Evolutionary conservation across 2,888 invertebrate genomes (phyloP).

Genomic region (Lasioglossum pauxillum): DNA sequence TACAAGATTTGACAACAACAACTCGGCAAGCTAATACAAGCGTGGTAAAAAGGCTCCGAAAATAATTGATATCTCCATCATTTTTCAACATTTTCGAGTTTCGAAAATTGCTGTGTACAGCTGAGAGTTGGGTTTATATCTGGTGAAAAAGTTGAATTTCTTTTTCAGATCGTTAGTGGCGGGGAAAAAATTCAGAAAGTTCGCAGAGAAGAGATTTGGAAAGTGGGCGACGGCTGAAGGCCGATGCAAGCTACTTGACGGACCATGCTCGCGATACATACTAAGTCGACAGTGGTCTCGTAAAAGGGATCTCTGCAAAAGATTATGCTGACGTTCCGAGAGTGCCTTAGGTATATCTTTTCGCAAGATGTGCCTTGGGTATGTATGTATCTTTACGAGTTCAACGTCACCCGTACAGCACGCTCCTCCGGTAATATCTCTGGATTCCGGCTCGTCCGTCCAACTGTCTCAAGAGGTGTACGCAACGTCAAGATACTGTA

Average conservation of each 20-base stretch:
- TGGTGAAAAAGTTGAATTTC: not conserved
- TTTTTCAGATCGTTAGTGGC: not conserved
- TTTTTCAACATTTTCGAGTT: not conserved
- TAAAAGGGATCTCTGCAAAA: conserved; percentile 68
- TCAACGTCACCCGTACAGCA: conserved; percentile 51
- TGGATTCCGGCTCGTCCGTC: conserved; percentile 52
- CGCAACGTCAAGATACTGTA: conserved; percentile 44
- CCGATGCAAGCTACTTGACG: conserved; percentile 53
- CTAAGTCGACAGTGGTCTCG: conserved; percentile 67
- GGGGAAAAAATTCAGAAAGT: conserved; percentile 14
- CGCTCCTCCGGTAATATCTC: conserved; percentile 55
- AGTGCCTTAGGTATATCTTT: conserved; percentile 63
- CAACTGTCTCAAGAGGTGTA: conserved; percentile 52
- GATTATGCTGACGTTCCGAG: conserved; percentile 72
- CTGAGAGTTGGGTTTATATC: not conserved
- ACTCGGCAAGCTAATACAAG: too few relatives aligned
- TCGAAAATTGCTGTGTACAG: not conserved
- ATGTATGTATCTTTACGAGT: conserved; percentile 74
- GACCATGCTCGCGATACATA: conserved; percentile 67
- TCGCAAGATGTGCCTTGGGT: conserved; percentile 65
- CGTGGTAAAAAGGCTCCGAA: not conserved
- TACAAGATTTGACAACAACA: too few relatives aligned
- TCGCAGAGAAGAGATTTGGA: conserved; percentile 23
- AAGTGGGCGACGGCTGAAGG: conserved; percentile 32
- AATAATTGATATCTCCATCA: not conserved